Conservation (phyloP, 2,797 vertebrate genomes). For the Lates japonicus region DNA sequence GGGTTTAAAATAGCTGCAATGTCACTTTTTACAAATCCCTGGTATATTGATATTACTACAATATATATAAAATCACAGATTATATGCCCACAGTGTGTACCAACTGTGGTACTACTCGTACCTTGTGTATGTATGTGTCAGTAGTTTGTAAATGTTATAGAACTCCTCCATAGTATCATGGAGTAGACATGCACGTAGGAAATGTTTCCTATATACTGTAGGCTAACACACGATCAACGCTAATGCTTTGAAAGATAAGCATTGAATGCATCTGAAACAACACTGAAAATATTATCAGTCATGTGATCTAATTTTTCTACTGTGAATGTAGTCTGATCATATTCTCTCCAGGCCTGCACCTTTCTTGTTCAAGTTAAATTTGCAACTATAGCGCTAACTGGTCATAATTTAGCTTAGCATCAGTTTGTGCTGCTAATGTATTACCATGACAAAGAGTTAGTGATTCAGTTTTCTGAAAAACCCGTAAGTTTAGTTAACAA, state of each 20-base stretch:
- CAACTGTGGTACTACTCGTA: slow-evolving; percentile 58
- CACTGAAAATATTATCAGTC: slow-evolving; percentile 44
- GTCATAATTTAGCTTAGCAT: slow-evolving; percentile 16
- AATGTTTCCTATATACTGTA: slow-evolving; percentile 61
- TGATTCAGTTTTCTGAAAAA: neutral
- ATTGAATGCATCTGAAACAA: slow-evolving; percentile 52
- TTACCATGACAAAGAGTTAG: neutral
- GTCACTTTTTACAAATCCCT: slow-evolving; percentile 59
- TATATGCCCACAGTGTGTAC: slow-evolving; percentile 47
- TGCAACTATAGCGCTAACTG: slow-evolving; percentile 24
- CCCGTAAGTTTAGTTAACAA: neutral
- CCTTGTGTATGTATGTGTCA: slow-evolving; percentile 63
- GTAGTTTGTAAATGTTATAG: slow-evolving; percentile 72
- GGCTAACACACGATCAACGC: slow-evolving; percentile 43
- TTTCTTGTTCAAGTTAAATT: neutral
- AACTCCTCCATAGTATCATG: slow-evolving; percentile 74
- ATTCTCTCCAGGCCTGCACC: slow-evolving; percentile 14
- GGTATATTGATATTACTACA: slow-evolving; percentile 50
- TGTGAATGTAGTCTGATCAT: slow-evolving; percentile 61
- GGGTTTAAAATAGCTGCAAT: slow-evolving; percentile 53
- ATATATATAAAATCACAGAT: slow-evolving; percentile 58
- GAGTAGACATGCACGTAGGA: slow-evolving; percentile 74
- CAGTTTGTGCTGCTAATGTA: slow-evolving; percentile 12
- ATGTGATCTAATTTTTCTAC: slow-evolving; percentile 56
- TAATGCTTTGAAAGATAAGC: slow-evolving; percentile 60